phyloP scores from a whole-genome alignment of 30 jellyfish, hydroid and myxozoan species.

The Sanderia malayensis region DNA sequence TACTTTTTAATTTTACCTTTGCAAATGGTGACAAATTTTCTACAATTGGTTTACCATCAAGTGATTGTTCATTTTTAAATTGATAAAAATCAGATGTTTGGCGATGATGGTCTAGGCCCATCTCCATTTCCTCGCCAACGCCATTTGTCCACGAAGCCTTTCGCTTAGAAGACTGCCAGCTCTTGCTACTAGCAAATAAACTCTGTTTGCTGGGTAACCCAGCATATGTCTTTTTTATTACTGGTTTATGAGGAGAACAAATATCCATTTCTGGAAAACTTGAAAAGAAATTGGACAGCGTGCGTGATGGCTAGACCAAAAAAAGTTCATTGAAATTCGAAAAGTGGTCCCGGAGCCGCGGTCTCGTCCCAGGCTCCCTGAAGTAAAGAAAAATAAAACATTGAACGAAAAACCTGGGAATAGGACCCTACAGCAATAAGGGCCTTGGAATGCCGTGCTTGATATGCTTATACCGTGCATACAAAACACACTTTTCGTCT shows the following conservation, averaged over 20 bases:
- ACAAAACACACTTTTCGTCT: too few species aligned
- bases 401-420: too few species aligned
- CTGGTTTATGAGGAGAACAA: conserved; percentile 5
- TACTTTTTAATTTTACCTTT: too few species aligned
- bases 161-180: background rate
- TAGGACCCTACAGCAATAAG: background rate
- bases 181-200: background rate
- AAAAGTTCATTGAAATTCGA: background rate
- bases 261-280: background rate
- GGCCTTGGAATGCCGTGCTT: background rate
- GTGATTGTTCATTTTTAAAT: too few species aligned
- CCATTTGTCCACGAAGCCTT: conserved; percentile 4
- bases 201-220: background rate
- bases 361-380: conserved; percentile 4
- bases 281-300: too few species aligned
- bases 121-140: too few species aligned
- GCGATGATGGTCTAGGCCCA: too few species aligned
- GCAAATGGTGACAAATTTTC: too few species aligned
- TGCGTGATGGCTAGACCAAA: background rate
- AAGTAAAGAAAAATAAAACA: too few species aligned
- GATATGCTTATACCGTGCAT: too few species aligned
- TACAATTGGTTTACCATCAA: too few species aligned
- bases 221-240: background rate
- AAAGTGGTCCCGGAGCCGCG: background rate
- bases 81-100: too few species aligned